These are phyloP conservation scores for Cassiopea xamachana DNA, from an alignment of 30 jellyfish, hydroid and myxozoan genomes.

Conservation along the genomic window DNA sequence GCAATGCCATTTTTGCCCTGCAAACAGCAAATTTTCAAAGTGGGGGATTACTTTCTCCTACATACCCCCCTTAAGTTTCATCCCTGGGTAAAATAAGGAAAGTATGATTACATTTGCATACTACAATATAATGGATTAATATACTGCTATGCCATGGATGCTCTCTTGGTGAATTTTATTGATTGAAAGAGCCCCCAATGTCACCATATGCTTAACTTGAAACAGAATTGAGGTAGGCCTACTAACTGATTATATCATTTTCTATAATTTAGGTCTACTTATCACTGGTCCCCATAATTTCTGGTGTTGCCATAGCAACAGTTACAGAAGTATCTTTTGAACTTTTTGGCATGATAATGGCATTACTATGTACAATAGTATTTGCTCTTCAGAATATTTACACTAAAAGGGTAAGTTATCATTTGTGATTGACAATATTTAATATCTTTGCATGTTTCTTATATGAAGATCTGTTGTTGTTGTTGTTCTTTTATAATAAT, in stretches of 20 bases:
- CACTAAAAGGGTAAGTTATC: conserved; percentile 85
- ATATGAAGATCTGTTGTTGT: neutral
- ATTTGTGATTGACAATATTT: neutral
- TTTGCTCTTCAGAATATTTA: conserved; percentile 89
- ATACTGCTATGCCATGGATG: too few species aligned
- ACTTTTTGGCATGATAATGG: conserved; percentile 86
- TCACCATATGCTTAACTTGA: too few species aligned
- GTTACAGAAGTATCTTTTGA: conserved; percentile 95
- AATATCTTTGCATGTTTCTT: neutral
- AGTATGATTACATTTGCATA: too few species aligned
- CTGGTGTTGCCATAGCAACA: conserved; percentile 98
- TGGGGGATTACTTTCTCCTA: too few species aligned
- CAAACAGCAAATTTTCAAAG: too few species aligned
- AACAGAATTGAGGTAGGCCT: too few species aligned
- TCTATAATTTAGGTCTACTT: conserved; percentile 68
- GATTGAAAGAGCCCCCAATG: too few species aligned
- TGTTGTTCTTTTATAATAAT: neutral
- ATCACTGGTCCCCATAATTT: conserved; percentile 88
- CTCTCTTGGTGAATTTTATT: too few species aligned
- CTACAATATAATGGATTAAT: too few species aligned
- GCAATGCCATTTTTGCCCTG: too few species aligned
- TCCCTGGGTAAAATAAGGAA: too few species aligned
- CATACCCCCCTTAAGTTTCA: too few species aligned
- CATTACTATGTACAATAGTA: conserved; percentile 83
- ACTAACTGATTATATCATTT: neutral